These are phyloP conservation scores for Melanogrammus aeglefinus DNA, from an alignment of 2,797 vertebrate genomes.

Conservation along the genomic window DNA sequence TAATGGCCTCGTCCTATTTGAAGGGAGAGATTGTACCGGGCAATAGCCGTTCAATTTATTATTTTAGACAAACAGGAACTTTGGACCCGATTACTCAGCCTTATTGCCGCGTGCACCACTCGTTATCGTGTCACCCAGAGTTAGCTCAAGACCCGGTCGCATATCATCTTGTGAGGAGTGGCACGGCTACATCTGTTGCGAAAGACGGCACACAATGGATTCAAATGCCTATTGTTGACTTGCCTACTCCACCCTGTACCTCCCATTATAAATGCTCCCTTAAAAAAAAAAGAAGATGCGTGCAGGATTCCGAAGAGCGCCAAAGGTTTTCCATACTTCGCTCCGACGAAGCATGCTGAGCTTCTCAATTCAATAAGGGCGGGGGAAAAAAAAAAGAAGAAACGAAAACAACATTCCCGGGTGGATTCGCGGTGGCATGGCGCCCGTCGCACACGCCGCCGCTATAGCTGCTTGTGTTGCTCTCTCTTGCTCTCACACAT, in stretches of 20 bases:
- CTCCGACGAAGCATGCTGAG: conserved; percentile 74
- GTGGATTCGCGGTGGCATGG: neutral
- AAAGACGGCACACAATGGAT: conserved; percentile 14
- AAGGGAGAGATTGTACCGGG: conserved; percentile 18
- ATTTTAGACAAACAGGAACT: conserved; percentile 25
- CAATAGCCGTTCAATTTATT: conserved; percentile 5
- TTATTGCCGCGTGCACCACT: conserved; percentile 35
- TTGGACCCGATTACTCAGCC: conserved; percentile 36
- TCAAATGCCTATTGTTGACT: conserved; percentile 38
- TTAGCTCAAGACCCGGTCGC: conserved; percentile 16
- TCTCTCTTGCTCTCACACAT: conserved; percentile 74
- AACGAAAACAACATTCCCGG: conserved; percentile 31
- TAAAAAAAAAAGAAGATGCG: conserved; percentile 42
- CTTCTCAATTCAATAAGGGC: conserved; percentile 72
- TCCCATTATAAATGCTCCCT: conserved; percentile 46
- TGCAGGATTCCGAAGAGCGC: conserved; percentile 44
- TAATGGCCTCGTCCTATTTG: too few species aligned
- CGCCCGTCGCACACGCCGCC: conserved; percentile 42
- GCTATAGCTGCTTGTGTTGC: conserved; percentile 71
- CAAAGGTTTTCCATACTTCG: conserved; percentile 61
- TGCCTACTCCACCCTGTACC: conserved; percentile 25
- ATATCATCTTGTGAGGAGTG: conserved; percentile 10
- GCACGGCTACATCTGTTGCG: conserved; percentile 9
- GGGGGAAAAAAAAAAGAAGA: conserved; percentile 33
- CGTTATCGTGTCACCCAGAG: conserved; percentile 24